These are phyloP conservation scores for Ostrea edulis DNA, from an alignment of 1,140 invertebrate species.

Conservation along the genomic window DNA sequence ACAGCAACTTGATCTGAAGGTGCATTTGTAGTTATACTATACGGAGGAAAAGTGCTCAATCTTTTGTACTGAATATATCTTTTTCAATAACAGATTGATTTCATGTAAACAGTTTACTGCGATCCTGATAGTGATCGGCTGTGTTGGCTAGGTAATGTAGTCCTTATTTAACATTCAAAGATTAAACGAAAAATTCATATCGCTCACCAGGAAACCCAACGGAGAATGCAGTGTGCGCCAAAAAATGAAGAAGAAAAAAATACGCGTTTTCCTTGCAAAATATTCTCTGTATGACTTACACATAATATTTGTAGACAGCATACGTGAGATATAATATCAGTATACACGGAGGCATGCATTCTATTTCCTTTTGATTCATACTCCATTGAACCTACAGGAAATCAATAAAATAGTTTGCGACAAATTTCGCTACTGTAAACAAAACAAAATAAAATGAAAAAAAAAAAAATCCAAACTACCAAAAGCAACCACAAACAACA, in stretches of 20 bases:
- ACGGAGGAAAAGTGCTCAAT: slow-evolving; percentile 12
- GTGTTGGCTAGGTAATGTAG: slow-evolving; percentile 26
- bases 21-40: slow-evolving; percentile 5
- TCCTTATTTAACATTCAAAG: slow-evolving; percentile 37
- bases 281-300: not conserved
- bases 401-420: no score
- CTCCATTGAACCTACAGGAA: no score
- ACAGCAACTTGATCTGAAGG: not conserved
- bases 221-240: slow-evolving; percentile 10
- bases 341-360: not conserved
- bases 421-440: no score
- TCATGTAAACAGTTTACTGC: slow-evolving; percentile 1
- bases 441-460: no score
- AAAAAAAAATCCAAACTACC: no score
- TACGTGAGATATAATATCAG: not conserved
- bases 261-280: not conserved
- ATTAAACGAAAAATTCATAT: slow-evolving; percentile 32
- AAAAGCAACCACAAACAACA: no score
- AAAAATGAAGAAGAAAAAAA: not conserved
- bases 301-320: not conserved
- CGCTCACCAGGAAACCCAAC: not conserved
- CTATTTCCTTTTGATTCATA: no score
- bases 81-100: slow-evolving; percentile 36
- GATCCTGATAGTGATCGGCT: not conserved
- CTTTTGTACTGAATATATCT: not conserved